phyloP scores from a whole-genome alignment of 2,113 vertebrate genomes.

The Abramis brama region DNA sequence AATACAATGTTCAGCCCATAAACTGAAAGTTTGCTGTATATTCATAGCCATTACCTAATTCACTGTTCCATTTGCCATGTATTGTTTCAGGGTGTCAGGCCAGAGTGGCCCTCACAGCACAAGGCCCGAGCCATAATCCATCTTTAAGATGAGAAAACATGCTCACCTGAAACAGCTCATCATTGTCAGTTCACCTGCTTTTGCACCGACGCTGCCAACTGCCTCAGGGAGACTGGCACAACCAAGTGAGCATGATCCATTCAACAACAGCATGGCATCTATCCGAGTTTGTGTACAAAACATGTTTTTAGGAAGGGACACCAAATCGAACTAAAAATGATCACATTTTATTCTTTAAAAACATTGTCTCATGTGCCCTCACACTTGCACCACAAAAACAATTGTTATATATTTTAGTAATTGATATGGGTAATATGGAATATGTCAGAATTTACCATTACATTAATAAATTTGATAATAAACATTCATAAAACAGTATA shows the following conservation, averaged over 20 bases:
- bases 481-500: not conserved
- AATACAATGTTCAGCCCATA: too few relatives aligned
- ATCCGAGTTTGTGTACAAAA: conserved; percentile 16
- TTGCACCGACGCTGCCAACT: conserved; percentile 4
- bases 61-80: not conserved
- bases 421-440: not conserved
- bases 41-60: not conserved
- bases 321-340: not conserved
- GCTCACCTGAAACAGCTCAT: conserved; percentile 42
- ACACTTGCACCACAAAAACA: not conserved
- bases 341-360: not conserved
- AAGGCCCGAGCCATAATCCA: not conserved
- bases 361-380: not conserved
- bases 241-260: not conserved
- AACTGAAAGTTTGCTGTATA: too few relatives aligned
- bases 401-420: not conserved
- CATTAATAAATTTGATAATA: not conserved
- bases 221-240: not conserved
- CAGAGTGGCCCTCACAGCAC: not conserved
- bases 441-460: not conserved
- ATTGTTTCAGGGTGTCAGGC: not conserved
- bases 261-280: conserved; percentile 8
- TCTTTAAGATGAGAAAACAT: conserved; percentile 10
- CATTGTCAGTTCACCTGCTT: conserved; percentile 1
- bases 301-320: conserved; percentile 6